Conservation (phyloP, 2,888 invertebrate species). For the Synergus laeviventris region DNA sequence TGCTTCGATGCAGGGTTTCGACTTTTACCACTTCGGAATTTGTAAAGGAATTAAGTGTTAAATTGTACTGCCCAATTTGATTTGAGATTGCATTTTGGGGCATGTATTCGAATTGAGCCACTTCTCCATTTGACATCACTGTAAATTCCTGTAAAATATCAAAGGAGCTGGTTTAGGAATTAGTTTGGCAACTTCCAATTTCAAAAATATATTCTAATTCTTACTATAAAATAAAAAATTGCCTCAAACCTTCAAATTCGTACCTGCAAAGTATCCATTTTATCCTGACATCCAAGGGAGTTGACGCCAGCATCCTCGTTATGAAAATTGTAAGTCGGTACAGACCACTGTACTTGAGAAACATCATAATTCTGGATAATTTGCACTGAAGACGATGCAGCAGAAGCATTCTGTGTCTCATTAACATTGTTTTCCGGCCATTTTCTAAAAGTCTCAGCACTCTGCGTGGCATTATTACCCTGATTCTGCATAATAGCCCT, state of each 20-base stretch:
- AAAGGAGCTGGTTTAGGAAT: conserved; percentile 60
- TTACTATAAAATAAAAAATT: not conserved
- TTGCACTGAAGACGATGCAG: conserved; percentile 58
- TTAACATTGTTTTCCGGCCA: conserved; percentile 60
- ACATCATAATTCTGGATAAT: conserved; percentile 65
- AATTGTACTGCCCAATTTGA: conserved; percentile 63
- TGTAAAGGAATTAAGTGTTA: conserved; percentile 62
- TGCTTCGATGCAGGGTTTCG: conserved; percentile 55
- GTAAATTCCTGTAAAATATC: conserved; percentile 69
- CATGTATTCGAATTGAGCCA: conserved; percentile 68
- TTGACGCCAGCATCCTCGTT: conserved; percentile 60
- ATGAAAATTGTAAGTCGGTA: conserved; percentile 64
- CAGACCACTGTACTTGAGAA: conserved; percentile 68
- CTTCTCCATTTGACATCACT: conserved; percentile 70
- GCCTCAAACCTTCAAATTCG: not conserved
- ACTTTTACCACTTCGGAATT: conserved; percentile 64
- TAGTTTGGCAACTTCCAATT: not conserved
- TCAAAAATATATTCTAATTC: not conserved
- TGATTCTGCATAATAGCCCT: conserved; percentile 70
- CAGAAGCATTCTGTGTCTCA: conserved; percentile 57
- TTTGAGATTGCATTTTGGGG: conserved; percentile 58
- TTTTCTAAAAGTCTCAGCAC: conserved; percentile 59
- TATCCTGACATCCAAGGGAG: conserved; percentile 56
- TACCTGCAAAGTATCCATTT: conserved; percentile 63
- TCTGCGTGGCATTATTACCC: conserved; percentile 49